Evolutionary conservation across 1,140 invertebrate genomes (phyloP), one percentile per base, ranked within the genome.

Genomic region (Anastatus disparis): DNA sequence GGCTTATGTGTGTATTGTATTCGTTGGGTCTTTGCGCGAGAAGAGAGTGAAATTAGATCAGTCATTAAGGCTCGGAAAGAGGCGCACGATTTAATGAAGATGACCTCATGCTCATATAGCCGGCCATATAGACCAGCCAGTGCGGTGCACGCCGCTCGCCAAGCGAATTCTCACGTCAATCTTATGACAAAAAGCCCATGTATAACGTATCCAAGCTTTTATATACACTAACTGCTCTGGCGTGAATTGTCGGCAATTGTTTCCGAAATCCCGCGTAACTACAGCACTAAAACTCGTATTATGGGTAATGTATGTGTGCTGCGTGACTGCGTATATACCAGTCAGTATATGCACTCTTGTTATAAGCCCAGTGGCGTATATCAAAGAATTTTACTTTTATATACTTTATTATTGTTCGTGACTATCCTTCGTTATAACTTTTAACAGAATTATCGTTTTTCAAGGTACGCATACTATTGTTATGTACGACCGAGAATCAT

Each of bases 191-290:
- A n/a, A n/a, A n/a, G n/a, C n/a, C n/a, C n/a, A n/a, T n/a, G n/a
- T n/a, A n/a, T n/a, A n/a, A n/a, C n/a, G n/a, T n/a, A n/a, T n/a
- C n/a, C n/a, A n/a, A n/a, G n/a, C n/a, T n/a, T n/a, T n/a, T n/a
- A 63, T 79, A 80, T 82, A 82, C 29, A 26, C 56, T 24, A 38
- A 17, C 44, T 24, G 81, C 85, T 85, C 84, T 86, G 85, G 84
- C 83, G 81, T 77, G 85, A 85, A 86, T 86, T 86, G 84, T 80
- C 82, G 85, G 81, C 85, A 86, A 86, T 85, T 85, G 84, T 86
- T 86, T 86, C 84, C 85, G 84, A 86, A 86, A 86, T 86, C 85
- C 85, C 84, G 84, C 83, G 83, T 81, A 84, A 81, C 82, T 82
- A 80, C 82, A 78, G 38, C 46, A 61, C 13, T 22, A n/a, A n/a